These are phyloP conservation scores for Strix uralensis DNA, from an alignment of 2,113 vertebrate species.

Conservation along the genomic window DNA sequence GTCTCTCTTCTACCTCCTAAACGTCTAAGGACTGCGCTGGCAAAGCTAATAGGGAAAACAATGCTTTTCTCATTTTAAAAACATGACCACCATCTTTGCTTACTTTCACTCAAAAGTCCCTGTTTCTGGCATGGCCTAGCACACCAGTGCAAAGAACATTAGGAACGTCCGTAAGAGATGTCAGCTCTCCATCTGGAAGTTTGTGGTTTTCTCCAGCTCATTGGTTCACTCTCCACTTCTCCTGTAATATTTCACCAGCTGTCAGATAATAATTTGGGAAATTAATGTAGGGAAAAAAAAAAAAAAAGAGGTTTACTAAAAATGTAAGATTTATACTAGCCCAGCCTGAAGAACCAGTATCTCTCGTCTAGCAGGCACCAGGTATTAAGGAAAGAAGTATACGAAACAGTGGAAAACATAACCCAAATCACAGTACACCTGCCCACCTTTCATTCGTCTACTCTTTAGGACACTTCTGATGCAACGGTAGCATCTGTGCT, in stretches of 20 bases:
- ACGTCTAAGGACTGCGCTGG: background rate
- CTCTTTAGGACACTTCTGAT: background rate
- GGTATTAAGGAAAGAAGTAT: background rate
- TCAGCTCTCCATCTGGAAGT: background rate
- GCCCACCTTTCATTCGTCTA: background rate
- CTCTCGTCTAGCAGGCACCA: background rate
- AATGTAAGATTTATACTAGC: background rate
- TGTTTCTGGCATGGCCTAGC: background rate
- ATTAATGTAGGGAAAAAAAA: background rate
- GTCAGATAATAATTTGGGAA: background rate
- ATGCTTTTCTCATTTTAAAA: background rate
- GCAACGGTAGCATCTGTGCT: background rate
- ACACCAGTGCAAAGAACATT: background rate
- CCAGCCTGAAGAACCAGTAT: background rate
- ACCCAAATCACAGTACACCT: background rate
- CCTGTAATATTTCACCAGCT: background rate
- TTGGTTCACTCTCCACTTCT: background rate
- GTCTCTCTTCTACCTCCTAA: background rate
- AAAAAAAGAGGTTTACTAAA: background rate
- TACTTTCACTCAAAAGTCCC: background rate
- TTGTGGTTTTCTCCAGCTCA: background rate
- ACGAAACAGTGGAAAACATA: background rate
- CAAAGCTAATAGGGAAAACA: background rate
- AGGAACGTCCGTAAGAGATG: background rate
- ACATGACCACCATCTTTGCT: background rate